Conservation (phyloP, 2,888 invertebrate genomes). For the Anoplius nigerrimus region DNA sequence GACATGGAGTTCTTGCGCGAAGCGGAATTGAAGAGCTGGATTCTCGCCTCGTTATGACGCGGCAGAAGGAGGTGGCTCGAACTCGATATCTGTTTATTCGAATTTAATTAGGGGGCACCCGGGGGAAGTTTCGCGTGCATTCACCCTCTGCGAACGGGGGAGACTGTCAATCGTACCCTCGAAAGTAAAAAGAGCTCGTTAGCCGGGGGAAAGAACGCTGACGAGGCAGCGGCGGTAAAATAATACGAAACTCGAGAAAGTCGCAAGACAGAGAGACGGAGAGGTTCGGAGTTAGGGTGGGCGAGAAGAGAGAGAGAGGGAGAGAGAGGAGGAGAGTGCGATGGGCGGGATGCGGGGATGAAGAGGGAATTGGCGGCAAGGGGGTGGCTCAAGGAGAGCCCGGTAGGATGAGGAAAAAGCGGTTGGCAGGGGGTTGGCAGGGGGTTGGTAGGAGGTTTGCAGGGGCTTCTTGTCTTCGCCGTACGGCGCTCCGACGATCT, state of each 20-base stretch:
- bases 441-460: conserved; percentile 26
- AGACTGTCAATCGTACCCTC: not conserved
- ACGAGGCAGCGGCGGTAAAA: conserved; percentile 25
- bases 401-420: too few species aligned
- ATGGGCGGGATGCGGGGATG: not conserved
- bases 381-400: too few species aligned
- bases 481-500: conserved; percentile 27
- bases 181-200: conserved; percentile 40
- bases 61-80: too few species aligned
- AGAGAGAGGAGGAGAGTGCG: conserved; percentile 10
- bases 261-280: not conserved
- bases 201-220: conserved; percentile 31
- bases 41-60: too few species aligned
- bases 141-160: not conserved
- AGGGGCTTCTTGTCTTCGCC: conserved; percentile 7
- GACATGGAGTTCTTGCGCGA: too few species aligned
- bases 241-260: conserved; percentile 38
- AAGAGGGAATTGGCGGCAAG: too few species aligned
- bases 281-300: too few species aligned
- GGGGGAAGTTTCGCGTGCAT: not conserved
- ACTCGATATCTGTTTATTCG: too few species aligned
- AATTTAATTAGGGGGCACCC: too few species aligned
- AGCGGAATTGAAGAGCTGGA: too few species aligned
- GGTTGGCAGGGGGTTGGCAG: conserved; percentile 27
- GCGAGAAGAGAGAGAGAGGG: not conserved